These are phyloP conservation scores for Tethya wilhelma DNA, from an alignment of 37 sponge, comb jelly and placozoan genomes.

Conservation along the genomic window DNA sequence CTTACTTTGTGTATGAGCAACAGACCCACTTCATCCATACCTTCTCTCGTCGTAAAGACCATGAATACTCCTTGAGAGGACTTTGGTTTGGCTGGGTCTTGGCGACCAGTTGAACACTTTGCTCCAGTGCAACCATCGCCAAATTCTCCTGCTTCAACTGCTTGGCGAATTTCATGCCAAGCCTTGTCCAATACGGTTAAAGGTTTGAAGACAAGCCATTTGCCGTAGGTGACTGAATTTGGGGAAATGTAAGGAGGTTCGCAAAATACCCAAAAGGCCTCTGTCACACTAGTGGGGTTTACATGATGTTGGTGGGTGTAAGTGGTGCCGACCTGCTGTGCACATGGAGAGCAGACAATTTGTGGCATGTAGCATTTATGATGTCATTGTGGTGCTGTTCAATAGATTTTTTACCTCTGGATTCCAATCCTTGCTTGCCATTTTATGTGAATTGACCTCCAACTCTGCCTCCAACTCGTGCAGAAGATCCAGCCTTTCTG, in stretches of 20 bases:
- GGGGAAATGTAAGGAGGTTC: neutral
- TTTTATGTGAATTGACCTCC: too few relatives aligned
- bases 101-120: constrained; percentile 32
- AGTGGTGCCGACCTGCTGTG: too few relatives aligned
- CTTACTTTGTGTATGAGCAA: constrained; percentile 39
- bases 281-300: neutral
- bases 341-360: too few relatives aligned
- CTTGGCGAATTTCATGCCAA: constrained; percentile 28
- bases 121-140: constrained; percentile 30
- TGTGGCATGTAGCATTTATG: too few relatives aligned
- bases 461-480: too few relatives aligned
- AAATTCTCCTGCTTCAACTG: constrained; percentile 25
- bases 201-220: constrained; percentile 52
- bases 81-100: neutral
- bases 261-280: neutral
- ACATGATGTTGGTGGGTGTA: too few relatives aligned
- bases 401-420: too few relatives aligned
- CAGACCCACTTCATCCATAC: constrained; percentile 52
- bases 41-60: constrained; percentile 58
- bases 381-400: too few relatives aligned
- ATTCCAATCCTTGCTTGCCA: too few relatives aligned
- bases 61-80: constrained; percentile 31
- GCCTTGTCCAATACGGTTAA: constrained; percentile 12
- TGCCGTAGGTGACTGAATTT: constrained; percentile 20
- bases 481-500: too few relatives aligned